These are phyloP conservation scores for Mechanitis messenoides DNA, from an alignment of 2,888 invertebrate species.

Conservation along the genomic window DNA sequence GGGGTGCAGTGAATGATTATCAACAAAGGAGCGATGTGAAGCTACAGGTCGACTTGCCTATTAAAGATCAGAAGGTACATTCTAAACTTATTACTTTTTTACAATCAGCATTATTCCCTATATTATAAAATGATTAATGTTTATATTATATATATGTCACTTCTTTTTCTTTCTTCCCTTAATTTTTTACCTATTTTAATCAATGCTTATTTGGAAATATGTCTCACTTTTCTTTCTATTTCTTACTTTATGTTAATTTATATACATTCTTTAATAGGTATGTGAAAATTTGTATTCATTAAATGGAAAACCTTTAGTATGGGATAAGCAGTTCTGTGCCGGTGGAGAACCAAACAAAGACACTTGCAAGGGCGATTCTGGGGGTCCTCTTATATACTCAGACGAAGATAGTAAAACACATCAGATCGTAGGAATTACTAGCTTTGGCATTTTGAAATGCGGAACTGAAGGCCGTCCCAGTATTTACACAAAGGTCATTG, in stretches of 20 bases:
- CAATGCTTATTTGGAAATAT: too few species aligned
- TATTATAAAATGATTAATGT: background rate
- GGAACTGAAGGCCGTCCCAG: conserved; percentile 44
- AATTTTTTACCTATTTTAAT: too few species aligned
- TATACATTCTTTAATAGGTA: background rate
- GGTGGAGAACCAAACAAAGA: conserved; percentile 47
- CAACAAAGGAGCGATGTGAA: conserved; percentile 35
- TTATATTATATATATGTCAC: too few species aligned
- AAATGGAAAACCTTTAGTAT: conserved; percentile 26
- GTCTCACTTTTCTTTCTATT: too few species aligned
- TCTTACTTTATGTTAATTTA: too few species aligned
- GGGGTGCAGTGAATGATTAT: conserved; percentile 43
- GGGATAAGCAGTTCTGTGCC: conserved; percentile 46
- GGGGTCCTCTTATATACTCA: conserved; percentile 46
- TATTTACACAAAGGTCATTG: conserved; percentile 46
- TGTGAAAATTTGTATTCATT: background rate
- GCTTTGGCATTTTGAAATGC: conserved; percentile 43
- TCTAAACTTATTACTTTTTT: too few species aligned
- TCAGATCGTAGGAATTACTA: conserved; percentile 50
- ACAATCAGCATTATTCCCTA: too few species aligned
- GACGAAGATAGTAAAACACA: conserved; percentile 25
- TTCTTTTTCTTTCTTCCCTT: too few species aligned
- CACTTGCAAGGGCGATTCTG: conserved; percentile 55
- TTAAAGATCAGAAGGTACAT: conserved; percentile 37
- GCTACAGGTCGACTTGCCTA: conserved; percentile 45